Percentiles rank a stretch among this genome's conserved stretches.
Conservation (phyloP, 2,888 invertebrate species). For the Eupithecia centaureata region DNA sequence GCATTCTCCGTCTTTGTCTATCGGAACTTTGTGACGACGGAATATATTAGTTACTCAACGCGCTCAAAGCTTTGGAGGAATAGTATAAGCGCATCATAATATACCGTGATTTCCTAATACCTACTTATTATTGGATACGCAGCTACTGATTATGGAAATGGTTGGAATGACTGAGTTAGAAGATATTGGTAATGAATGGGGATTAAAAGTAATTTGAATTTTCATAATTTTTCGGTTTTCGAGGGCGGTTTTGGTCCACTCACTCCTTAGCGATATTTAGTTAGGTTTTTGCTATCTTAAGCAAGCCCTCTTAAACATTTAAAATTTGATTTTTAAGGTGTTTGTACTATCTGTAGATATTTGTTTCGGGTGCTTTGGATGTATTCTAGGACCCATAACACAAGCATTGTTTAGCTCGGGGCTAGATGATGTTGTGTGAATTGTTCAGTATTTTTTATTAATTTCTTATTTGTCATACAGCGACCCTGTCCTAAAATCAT, state of each 20-base stretch:
- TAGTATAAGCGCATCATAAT: constrained; percentile 24
- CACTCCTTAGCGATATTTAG: too few relatives aligned
- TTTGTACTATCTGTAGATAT: too few relatives aligned
- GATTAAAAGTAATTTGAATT: background rate
- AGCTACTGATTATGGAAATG: background rate
- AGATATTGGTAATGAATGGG: background rate
- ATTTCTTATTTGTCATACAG: background rate
- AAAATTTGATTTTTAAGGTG: too few relatives aligned
- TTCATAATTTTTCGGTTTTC: background rate
- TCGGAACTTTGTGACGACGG: constrained; percentile 65
- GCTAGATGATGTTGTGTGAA: too few relatives aligned
- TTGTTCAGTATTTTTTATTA: too few relatives aligned
- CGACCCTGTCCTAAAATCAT: background rate
- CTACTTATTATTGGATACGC: constrained; percentile 19
- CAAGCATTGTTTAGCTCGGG: too few relatives aligned
- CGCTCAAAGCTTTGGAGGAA: constrained; percentile 41
- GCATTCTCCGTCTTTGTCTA: constrained; percentile 71
- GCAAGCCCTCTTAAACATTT: too few relatives aligned
- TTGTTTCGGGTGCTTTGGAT: too few relatives aligned
- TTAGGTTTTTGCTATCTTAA: too few relatives aligned
- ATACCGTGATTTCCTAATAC: constrained; percentile 15
- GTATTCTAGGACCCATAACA: too few relatives aligned
- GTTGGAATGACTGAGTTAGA: constrained; percentile 9
- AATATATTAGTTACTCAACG: constrained; percentile 78
- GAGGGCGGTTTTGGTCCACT: background rate